phyloP scores from a whole-genome alignment of 2,113 vertebrate species.

The Riparia riparia region DNA sequence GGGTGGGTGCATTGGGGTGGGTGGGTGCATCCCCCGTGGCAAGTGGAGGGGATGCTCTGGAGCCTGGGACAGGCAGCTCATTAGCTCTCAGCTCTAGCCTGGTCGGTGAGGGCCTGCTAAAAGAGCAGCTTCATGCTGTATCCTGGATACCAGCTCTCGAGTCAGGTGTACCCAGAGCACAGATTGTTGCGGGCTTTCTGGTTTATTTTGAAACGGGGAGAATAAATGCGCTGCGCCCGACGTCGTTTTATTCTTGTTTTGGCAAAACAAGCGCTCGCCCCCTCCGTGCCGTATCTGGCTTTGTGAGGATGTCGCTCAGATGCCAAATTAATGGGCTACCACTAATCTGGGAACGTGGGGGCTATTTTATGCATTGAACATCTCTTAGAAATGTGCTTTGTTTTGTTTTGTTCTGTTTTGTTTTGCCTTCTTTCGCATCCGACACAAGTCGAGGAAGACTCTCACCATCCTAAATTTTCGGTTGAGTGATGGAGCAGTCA shows the following conservation, averaged over 20 bases:
- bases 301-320: background rate
- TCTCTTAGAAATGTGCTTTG: background rate
- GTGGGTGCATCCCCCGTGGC: background rate
- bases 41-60: constrained; percentile 48
- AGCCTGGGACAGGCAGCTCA: constrained; percentile 68
- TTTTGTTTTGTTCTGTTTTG: background rate
- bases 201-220: constrained; percentile 62
- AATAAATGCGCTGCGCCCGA: constrained; percentile 11
- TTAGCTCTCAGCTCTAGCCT: constrained; percentile 74
- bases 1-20: constrained; percentile 7
- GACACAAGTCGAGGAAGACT: background rate
- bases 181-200: constrained; percentile 73
- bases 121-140: constrained; percentile 83
- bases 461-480: background rate
- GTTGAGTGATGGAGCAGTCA: constrained; percentile 44
- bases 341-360: background rate
- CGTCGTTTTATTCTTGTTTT: constrained; percentile 6
- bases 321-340: constrained; percentile 4
- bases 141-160: constrained; percentile 82
- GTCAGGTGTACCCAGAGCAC: constrained; percentile 74
- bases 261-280: constrained; percentile 17
- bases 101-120: constrained; percentile 74
- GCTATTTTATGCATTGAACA: background rate
- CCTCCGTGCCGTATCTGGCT: background rate
- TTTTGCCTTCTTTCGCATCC: background rate